Evolutionary conservation across 2,797 vertebrate species (phyloP), one percentile per base, ranked within the genome.

Genomic region (Gastrophryne carolinensis): DNA sequence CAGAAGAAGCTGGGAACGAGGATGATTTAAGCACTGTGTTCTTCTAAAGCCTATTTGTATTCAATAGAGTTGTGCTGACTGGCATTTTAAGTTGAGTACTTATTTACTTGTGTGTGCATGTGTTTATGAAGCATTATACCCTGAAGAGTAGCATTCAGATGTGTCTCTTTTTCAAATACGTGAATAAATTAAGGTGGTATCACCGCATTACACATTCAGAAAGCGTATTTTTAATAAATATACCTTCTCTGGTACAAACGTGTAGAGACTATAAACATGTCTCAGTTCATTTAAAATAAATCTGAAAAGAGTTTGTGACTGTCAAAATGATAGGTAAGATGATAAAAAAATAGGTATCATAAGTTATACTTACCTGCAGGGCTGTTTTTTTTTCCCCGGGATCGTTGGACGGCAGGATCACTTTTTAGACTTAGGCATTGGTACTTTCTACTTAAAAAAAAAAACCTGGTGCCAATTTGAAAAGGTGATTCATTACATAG

Each of bases 51-150:
- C 41, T 27, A 65, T 49, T 41, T 65, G 62, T 65, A 65, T 65
- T 65, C 41, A 27, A 32, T 17, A 47, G 41, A 30, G 62, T 65
- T 65, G 27, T 65, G 17, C 12, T 65, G 62, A 65, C 35, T 65
- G 62, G 47, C 62, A 65, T 65, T 49, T 49, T 65, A 65, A 65
- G 62, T 32, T 32, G 62, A 65, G 62, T 49, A 65, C 62, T 65
- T 65, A 65, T 65, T 65, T 41, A 65, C 62, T 65, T 65, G 41
- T 65, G 60, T 63, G 41, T 65, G 62, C 41, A 49, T 65, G 62
- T 65, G 41, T 65, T 65, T 65, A 65, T 49, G 41, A 65, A 65
- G 41, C 62, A 65, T 49, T 65, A 49, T 65, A 65, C 62, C 62
- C 62, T 49, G 62, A 65, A 65, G 62, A 65, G 49, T 47, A 29